Evolutionary conservation across 2,113 vertebrate genomes (phyloP).

Genomic region (Plectropomus leopardus): DNA sequence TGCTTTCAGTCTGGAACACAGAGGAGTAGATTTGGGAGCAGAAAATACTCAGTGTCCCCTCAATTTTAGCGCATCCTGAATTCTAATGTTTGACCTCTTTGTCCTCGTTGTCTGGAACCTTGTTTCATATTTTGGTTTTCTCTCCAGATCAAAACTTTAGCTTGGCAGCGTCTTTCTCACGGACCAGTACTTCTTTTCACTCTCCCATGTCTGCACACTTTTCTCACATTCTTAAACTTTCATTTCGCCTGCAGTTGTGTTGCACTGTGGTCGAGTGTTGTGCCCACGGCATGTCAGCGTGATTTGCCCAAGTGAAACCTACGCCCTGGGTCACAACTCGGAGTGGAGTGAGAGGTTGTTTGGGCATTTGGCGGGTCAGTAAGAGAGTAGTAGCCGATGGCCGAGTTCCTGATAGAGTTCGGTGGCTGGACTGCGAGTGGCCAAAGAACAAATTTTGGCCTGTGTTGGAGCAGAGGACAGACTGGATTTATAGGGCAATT

Average conservation of each 20-base stretch:
- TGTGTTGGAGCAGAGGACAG: conserved; percentile 17
- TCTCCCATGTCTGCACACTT: conserved; percentile 1
- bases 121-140: conserved; percentile 6
- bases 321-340: conserved; percentile 5
- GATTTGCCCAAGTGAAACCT: conserved; percentile 27
- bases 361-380: conserved; percentile 13
- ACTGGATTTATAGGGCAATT: conserved; percentile 64
- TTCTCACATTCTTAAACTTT: background rate
- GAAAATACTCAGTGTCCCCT: background rate
- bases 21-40: background rate
- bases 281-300: background rate
- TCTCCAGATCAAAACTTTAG: background rate
- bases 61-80: background rate
- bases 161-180: background rate
- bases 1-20: conserved; percentile 1
- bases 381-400: background rate
- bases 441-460: conserved; percentile 33
- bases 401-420: background rate
- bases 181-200: background rate
- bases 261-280: background rate
- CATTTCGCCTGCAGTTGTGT: background rate
- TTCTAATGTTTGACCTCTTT: background rate
- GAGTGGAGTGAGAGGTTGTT: conserved; percentile 1
- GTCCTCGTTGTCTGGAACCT: background rate
- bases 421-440: background rate